Conservation (phyloP, 1,140 invertebrate genomes). For the Vollenhovia emeryi region DNA sequence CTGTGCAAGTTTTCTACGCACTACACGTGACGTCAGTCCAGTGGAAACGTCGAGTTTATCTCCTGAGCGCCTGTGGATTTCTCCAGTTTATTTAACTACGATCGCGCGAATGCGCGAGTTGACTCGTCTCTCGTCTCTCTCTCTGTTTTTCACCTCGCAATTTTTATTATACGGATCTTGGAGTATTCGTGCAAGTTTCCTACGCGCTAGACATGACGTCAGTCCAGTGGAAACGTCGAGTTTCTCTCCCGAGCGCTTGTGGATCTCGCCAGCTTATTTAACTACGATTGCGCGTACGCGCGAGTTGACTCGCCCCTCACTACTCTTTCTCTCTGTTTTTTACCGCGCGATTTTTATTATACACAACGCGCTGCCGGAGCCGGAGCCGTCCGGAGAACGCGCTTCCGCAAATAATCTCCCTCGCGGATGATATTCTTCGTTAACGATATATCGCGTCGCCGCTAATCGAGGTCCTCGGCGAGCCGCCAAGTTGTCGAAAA, state of each 20-base stretch:
- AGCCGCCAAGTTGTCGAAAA: constrained; percentile 51
- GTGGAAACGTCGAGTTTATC: neutral
- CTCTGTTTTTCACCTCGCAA: no score
- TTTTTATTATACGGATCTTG: no score
- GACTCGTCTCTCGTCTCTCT: no score
- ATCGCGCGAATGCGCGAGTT: neutral
- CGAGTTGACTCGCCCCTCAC: neutral
- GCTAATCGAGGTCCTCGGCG: constrained; percentile 38
- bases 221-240: neutral
- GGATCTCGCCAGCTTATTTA: constrained; percentile 41
- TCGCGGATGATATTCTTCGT: constrained; percentile 40
- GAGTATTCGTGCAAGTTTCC: neutral
- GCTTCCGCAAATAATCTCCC: constrained; percentile 2
- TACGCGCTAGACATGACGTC: neutral
- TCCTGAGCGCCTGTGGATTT: constrained; percentile 29
- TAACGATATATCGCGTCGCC: constrained; percentile 54
- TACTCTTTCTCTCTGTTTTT: neutral
- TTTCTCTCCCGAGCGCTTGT: neutral
- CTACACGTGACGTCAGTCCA: constrained; percentile 9
- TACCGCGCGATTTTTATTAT: constrained; percentile 14
- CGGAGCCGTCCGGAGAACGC: neutral
- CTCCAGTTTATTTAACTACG: constrained; percentile 27
- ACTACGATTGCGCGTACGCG: neutral
- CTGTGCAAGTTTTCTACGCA: neutral
- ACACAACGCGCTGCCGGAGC: neutral